Evolutionary conservation across 2,888 invertebrate genomes (phyloP), one percentile per base, ranked within the genome.

Genomic region (Pseudococcus longispinus): DNA sequence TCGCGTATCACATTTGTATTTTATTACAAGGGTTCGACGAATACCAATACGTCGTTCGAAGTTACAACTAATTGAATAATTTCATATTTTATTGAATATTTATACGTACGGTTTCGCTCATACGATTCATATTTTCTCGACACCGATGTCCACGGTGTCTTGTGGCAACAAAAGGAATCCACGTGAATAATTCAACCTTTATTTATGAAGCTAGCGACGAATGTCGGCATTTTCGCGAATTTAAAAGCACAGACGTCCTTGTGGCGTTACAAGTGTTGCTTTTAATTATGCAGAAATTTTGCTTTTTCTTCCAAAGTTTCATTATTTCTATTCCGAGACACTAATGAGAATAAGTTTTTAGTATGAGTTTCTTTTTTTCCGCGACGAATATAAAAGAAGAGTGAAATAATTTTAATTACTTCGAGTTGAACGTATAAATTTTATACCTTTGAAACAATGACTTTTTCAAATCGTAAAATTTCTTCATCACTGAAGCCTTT

Each of bases 251-350:
- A 26, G 20, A 60, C 11, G 3, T 15, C 26, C 65, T 65, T 26
- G 65, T 26, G 65, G 65, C 65, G 20, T 26, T 65, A 20, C 15
- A 23, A 65, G 65, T 9, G 15, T 65, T 65, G 51, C 51, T 26
- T 65, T 65, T 65, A 65, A 65, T 65, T 65, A 26, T 65, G 65
- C 65, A 26, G 26, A 65, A 65, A 26, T 65, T 65, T 65, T 65
- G 65, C 51, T 65, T 11, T 60, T 26, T 26, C 65, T 65, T 65
- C 11, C 11, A 65, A 26, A 2, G 26, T 26, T 65, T 23, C 65
- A 65, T 65, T 65, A 20, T 65, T 65, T 65, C 26, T 65, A 65
- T 65, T 65, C 4, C 23, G 20, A 23, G 65, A 65, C 26, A 65
- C 65, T 65, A 65, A 65, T 65, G 65, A 65, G 65, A 11, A 65